Evolutionary conservation across 2,888 invertebrate species (phyloP).

Genomic region (Andrena flavipes): DNA sequence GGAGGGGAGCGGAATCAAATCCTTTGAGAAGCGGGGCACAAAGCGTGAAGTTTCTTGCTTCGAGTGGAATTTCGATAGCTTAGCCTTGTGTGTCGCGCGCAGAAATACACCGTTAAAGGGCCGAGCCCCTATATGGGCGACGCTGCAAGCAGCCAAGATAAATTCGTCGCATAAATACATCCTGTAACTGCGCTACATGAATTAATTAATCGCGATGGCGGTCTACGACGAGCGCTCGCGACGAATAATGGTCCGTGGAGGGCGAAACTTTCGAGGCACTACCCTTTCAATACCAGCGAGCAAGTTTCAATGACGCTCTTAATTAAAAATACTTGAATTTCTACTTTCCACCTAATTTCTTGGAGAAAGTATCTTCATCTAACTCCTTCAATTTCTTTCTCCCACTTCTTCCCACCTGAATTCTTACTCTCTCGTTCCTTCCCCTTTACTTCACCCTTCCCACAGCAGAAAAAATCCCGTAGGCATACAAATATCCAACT

Average conservation of each 20-base stretch:
- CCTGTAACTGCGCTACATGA: constrained; percentile 28
- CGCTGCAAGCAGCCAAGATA: constrained; percentile 24
- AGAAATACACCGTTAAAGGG: neutral
- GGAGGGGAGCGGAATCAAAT: constrained; percentile 26
- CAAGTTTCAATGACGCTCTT: neutral
- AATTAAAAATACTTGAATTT: constrained; percentile 12
- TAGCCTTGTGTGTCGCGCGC: neutral
- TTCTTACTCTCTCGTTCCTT: too few relatives aligned
- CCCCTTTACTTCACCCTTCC: too few relatives aligned
- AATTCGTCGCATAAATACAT: constrained; percentile 44
- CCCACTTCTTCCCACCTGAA: too few relatives aligned
- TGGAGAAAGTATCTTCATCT: neutral
- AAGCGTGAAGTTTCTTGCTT: constrained; percentile 38
- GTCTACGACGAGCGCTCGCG: constrained; percentile 13
- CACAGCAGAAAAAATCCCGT: too few relatives aligned
- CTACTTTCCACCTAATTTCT: constrained; percentile 5
- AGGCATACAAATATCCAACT: too few relatives aligned
- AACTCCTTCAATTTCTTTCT: neutral
- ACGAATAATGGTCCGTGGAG: constrained; percentile 14
- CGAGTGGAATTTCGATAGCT: constrained; percentile 47
- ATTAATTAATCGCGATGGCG: constrained; percentile 44
- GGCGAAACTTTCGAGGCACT: constrained; percentile 10
- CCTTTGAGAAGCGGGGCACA: constrained; percentile 36
- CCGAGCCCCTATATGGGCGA: neutral
- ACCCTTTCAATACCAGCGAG: constrained; percentile 2